Percentiles rank a stretch among this genome's conserved stretches.
phyloP scores from a whole-genome alignment of 2,113 vertebrate genomes.

The Lycaon pictus region DNA sequence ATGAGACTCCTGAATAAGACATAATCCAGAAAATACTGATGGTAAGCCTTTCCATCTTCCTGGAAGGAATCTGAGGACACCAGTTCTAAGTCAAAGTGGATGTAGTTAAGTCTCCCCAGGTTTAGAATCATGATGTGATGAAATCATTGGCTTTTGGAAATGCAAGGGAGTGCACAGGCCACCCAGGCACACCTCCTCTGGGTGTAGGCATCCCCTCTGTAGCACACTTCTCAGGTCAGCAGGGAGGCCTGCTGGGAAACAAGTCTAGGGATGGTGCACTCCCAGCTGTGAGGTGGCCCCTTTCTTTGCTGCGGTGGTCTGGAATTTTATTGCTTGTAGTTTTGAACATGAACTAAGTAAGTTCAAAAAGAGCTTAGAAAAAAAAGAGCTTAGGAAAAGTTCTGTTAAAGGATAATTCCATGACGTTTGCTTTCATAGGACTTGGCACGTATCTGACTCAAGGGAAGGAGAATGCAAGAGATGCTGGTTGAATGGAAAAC shows the following conservation, averaged over 20 bases:
- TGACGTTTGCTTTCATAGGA: not conserved
- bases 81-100: not conserved
- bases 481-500: not conserved
- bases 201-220: accelerated
- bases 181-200: accelerated
- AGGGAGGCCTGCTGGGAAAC: not conserved
- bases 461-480: not conserved
- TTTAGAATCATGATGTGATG: not conserved
- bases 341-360: not conserved
- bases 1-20: too few relatives aligned
- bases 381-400: not conserved
- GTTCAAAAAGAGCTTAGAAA: not conserved
- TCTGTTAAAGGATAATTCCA: not conserved
- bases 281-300: not conserved
- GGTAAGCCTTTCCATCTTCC: not conserved
- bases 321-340: not conserved
- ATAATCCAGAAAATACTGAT: not conserved
- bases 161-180: not conserved
- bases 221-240: not conserved
- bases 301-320: not conserved
- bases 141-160: not conserved
- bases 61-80: not conserved
- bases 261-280: not conserved
- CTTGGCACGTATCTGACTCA: not conserved
- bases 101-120: not conserved